Base-by-base conservation (phyloP, 2,888 invertebrate species). In the Ceraclea dissimilis region DNA sequence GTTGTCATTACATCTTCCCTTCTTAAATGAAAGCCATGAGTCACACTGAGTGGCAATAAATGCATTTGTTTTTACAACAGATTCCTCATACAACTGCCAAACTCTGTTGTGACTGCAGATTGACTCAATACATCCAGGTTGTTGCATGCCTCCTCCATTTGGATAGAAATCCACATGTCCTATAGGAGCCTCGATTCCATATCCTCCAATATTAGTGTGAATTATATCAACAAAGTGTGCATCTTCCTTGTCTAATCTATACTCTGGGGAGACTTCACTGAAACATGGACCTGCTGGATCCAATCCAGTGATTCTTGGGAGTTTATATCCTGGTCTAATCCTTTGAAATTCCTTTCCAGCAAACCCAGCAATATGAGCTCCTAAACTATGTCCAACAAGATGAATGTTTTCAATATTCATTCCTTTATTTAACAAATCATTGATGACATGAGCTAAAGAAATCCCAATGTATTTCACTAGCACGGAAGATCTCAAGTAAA, bases 121-220 rank as follows among this genome's bases (percentile, higher is more conserved):
- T 0, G 75, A 75, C 67, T 74, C 71, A 31, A 80, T 71, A 66
- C 87, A 87, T 8, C 86, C 86, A 1, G 86, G 87, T 66, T 88
- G 87, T 57, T 80, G 73, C 0, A 85, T 80, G 2, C 82, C 79
- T 16, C 88, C 88, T 18, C 82, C 81, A 64, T 88, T 88, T 5
- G 87, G 83, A 72, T 84, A 88, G 68, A 85, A 88, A 68, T 88
- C 88, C 1, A 81, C 83, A 68, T 87, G 86, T 0, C 87, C 88
- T 60, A 86, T 71, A 8, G 82, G 73, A 62, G 77, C 77, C 2
- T 75, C 70, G 6, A 75, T 70, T 44, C 78, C 78, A 68, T 77
- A 76, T 18, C 78, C 63, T 60, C 77, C 66, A 64, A 71, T 67
- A 63, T 78, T 78, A 5, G 76, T 74, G 64, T 78, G 78, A 49